Evolutionary conservation across 2,797 vertebrate genomes (phyloP), one percentile per base, ranked within the genome.

Genomic region (Karalla daura): DNA sequence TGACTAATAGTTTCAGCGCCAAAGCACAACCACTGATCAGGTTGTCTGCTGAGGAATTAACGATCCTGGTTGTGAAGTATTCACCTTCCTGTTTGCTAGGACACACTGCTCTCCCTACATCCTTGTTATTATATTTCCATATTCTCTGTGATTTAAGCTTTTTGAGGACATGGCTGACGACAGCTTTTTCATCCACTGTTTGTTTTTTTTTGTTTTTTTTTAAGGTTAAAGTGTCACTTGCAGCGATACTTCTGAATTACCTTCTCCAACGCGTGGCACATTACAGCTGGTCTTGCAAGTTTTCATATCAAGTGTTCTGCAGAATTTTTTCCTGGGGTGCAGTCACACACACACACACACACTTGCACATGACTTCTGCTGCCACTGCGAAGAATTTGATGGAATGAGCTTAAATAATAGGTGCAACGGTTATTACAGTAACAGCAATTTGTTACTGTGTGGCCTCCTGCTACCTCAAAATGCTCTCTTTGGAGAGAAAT

Each of bases 191-290:
- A 4, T 55, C 63, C 60, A 23, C 51, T 70, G 40, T 74, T 63
- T 53, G 21, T 49, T 62, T 32, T 43, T 67, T 20, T 63, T 83
- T 71, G 60, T 53, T 18, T 49, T 62, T 32, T 43, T 67, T 20
- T 63, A 84, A 74, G 60, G 61, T 73, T 53, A 68, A 52, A 28
- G 39, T 70, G 63, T 61, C 55, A 70, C 18, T 17, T 50, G 52
- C 24, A 17, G 49, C 41, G 41, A 78, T 66, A 74, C 73, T 78
- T 65, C 54, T 46, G 47, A 73, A 70, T 76, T 54, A 78, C 72
- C 33, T 58, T 67, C 28, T 41, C 54, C 35, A 66, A 74, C 50
- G 52, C 18, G 18, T 14, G 4, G 21, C 36, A 45, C 27, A 37
- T 61, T 63, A 49, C 70, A 37, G 51, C 47, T 49, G 50, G 21